Percentiles rank a stretch among this genome's conserved stretches.
Evolutionary conservation across 1,140 invertebrate species (phyloP).

Genomic region (Amphibalanus amphitrite): DNA sequence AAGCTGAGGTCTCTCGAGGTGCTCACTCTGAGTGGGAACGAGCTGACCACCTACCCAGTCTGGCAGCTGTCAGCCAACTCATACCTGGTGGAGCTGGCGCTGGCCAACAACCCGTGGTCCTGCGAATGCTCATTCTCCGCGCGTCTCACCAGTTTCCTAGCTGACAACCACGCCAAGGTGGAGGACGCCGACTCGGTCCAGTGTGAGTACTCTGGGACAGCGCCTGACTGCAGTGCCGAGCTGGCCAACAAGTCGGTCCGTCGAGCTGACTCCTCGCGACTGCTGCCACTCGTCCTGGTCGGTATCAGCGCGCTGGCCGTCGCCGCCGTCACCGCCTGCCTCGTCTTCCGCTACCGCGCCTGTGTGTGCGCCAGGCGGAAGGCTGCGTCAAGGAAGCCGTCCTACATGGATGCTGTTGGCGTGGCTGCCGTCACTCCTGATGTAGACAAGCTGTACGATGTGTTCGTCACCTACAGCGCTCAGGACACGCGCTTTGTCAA

Average conservation of each 20-base stretch:
- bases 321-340: neutral
- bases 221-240: slow-evolving; percentile 2
- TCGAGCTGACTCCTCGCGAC: neutral
- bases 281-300: neutral
- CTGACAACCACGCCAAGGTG: slow-evolving; percentile 38
- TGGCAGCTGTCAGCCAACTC: slow-evolving; percentile 26
- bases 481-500: slow-evolving; percentile 80
- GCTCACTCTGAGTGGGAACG: slow-evolving; percentile 65
- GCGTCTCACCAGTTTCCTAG: slow-evolving; percentile 22
- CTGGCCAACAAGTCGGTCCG: neutral
- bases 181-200: slow-evolving; percentile 45
- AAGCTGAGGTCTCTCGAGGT: slow-evolving; percentile 62
- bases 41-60: slow-evolving; percentile 51
- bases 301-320: neutral
- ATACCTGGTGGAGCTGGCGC: slow-evolving; percentile 23
- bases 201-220: slow-evolving; percentile 29
- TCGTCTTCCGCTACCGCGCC: neutral
- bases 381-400: neutral
- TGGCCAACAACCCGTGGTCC: slow-evolving; percentile 29
- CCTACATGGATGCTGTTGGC: neutral
- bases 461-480: slow-evolving; percentile 78
- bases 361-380: neutral
- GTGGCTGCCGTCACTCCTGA: neutral
- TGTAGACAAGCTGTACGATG: slow-evolving; percentile 49
- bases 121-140: slow-evolving; percentile 29